phyloP scores from a whole-genome alignment of 2,113 vertebrate genomes.

The Petromus typicus region DNA sequence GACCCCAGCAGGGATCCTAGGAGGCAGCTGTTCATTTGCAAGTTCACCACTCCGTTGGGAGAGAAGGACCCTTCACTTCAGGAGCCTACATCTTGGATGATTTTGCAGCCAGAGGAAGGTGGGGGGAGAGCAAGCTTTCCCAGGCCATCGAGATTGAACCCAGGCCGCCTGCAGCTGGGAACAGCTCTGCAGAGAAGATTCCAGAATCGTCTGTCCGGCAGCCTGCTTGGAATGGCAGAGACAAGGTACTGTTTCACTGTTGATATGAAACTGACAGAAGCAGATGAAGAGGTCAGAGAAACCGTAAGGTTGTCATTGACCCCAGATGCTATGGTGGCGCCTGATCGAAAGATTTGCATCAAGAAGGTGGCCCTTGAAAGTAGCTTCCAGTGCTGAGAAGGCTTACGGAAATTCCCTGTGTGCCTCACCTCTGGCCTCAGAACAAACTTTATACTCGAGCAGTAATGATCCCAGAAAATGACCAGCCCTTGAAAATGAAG shows the following conservation, averaged over 20 bases:
- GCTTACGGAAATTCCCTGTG: not conserved
- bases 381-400: not conserved
- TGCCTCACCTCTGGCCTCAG: not conserved
- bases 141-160: not conserved
- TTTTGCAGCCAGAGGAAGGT: conserved; percentile 28
- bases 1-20: not conserved
- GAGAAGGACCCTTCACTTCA: conserved; percentile 11
- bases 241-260: not conserved
- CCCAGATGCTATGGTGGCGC: not conserved
- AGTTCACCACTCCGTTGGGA: not conserved
- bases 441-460: not conserved
- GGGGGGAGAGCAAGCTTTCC: not conserved
- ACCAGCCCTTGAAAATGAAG: conserved; percentile 33
- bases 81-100: conserved; percentile 40
- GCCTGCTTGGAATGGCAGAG: not conserved
- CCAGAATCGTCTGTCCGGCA: not conserved
- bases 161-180: not conserved
- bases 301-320: conserved; percentile 40
- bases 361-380: not conserved
- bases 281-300: conserved; percentile 56
- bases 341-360: conserved; percentile 21
- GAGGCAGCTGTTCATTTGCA: not conserved
- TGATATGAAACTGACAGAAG: conserved; percentile 50
- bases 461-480: conserved; percentile 51
- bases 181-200: not conserved